These are phyloP conservation scores for Channa argus DNA, from an alignment of 2,113 vertebrate genomes.

Conservation along the genomic window DNA sequence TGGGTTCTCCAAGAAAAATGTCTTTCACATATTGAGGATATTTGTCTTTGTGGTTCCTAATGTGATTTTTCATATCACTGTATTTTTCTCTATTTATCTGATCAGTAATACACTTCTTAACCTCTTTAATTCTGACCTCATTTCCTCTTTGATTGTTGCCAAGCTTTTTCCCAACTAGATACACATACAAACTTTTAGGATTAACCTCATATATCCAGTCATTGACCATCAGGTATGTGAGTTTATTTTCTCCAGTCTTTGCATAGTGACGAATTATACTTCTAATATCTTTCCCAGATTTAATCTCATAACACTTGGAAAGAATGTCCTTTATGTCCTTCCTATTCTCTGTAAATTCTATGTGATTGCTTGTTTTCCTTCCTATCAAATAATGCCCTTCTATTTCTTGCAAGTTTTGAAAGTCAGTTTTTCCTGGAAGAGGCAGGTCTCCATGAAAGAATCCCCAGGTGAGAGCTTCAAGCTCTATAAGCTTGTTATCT, in stretches of 20 bases:
- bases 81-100: slow-evolving; percentile 51
- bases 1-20: neutral
- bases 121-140: accelerated
- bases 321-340: accelerated
- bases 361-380: neutral
- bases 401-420: accelerated
- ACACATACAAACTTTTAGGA: neutral
- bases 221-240: slow-evolving; percentile 42
- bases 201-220: slow-evolving; percentile 39
- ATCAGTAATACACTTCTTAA: accelerated
- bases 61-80: neutral
- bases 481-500: too few relatives aligned
- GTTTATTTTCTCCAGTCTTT: accelerated
- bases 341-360: accelerated
- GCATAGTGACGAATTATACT: slow-evolving; percentile 40
- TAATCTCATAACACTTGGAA: slow-evolving; percentile 10
- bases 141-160: neutral
- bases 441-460: slow-evolving; percentile 4
- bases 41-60: too few relatives aligned
- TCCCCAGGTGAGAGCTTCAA: slow-evolving; percentile 45
- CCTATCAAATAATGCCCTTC: accelerated
- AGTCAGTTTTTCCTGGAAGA: accelerated
- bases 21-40: neutral
- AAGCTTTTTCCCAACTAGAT: slow-evolving; percentile 48
- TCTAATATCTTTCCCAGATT: slow-evolving; percentile 18